Percentiles rank a stretch among this genome's conserved stretches.
Conservation (phyloP, 2,797 vertebrate genomes). For the Balearica regulorum region DNA sequence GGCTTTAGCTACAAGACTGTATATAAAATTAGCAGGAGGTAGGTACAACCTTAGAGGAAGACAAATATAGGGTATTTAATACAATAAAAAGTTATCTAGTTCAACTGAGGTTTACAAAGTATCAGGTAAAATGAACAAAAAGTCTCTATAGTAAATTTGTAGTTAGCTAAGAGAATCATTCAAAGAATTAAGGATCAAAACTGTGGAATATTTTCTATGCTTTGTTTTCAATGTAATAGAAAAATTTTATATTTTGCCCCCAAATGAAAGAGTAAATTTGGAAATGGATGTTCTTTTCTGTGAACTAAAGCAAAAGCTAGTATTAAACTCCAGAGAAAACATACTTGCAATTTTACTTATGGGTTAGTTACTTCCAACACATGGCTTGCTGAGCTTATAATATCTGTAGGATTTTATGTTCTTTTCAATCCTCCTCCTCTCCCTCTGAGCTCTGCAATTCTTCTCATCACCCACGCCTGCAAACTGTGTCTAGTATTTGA, state of each 20-base stretch:
- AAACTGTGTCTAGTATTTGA: conserved; percentile 57
- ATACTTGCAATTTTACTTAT: conserved; percentile 13
- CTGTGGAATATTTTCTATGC: not conserved
- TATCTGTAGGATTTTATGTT: conserved; percentile 50
- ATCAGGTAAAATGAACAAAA: not conserved
- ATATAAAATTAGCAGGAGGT: not conserved
- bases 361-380: conserved; percentile 21
- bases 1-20: not conserved
- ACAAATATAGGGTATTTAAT: not conserved
- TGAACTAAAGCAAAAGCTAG: not conserved
- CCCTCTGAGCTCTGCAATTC: not conserved
- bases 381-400: conserved; percentile 5
- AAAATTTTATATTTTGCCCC: not conserved
- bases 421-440: conserved; percentile 49
- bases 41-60: not conserved
- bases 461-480: conserved; percentile 46
- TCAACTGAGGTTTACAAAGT: not conserved
- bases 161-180: not conserved
- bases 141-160: not conserved
- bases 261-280: not conserved
- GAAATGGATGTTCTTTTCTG: not conserved
- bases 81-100: not conserved
- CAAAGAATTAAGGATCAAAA: not conserved
- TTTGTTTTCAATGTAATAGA: not conserved
- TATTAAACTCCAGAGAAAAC: not conserved